These are phyloP conservation scores for Neogobius melanostomus DNA, from an alignment of 2,113 vertebrate genomes.

Conservation along the genomic window DNA sequence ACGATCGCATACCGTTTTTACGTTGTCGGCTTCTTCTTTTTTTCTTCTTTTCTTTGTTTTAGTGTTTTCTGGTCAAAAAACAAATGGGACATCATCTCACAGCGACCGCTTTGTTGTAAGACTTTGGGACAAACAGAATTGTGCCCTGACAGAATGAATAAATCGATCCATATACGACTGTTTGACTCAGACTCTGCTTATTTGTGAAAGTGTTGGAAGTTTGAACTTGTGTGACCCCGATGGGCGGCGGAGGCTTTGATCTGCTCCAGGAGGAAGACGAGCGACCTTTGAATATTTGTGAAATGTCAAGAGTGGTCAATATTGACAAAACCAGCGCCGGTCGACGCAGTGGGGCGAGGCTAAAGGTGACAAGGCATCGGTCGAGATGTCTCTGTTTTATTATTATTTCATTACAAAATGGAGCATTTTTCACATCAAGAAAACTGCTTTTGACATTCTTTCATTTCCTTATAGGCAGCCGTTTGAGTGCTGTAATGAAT, in stretches of 20 bases:
- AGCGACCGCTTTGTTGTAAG: conserved; percentile 69
- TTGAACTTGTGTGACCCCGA: not conserved
- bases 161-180: conserved; percentile 74
- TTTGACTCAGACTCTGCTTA: conserved; percentile 29
- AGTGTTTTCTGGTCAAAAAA: conserved; percentile 60
- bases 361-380: conserved; percentile 1
- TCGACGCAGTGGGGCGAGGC: not conserved
- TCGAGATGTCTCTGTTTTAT: not conserved
- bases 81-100: conserved; percentile 64
- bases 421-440: not conserved
- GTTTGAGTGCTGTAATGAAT: no score
- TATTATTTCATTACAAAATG: not conserved
- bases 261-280: not conserved
- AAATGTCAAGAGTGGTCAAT: conserved; percentile 8
- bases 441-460: not conserved
- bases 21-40: conserved; percentile 25
- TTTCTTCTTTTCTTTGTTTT: conserved; percentile 17
- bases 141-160: conserved; percentile 77
- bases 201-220: conserved; percentile 7
- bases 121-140: conserved; percentile 66
- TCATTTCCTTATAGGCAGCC: no score
- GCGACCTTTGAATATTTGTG: conserved; percentile 1
- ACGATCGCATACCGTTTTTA: conserved; percentile 52
- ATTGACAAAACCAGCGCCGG: conserved; percentile 2
- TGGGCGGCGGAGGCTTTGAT: not conserved